Conservation (phyloP, 2,888 invertebrate genomes). For the Cerceris ruficornis region DNA sequence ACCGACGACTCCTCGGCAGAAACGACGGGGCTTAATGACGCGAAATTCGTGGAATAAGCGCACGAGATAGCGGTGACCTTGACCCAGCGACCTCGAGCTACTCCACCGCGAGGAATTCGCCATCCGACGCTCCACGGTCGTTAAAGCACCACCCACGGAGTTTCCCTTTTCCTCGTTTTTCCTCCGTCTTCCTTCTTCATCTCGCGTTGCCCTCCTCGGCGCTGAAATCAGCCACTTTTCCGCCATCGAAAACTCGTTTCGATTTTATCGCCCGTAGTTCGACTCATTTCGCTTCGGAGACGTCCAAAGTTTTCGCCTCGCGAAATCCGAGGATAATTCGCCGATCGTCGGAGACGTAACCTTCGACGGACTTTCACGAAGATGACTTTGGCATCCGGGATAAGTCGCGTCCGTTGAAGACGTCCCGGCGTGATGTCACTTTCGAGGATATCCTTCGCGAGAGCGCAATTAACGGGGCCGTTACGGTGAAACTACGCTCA, state of each 20-base stretch:
- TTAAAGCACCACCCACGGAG: constrained; percentile 14
- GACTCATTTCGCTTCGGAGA: not conserved
- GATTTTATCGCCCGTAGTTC: too few relatives aligned
- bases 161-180: not conserved
- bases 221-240: too few relatives aligned
- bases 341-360: constrained; percentile 17
- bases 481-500: not conserved
- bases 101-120: constrained; percentile 27
- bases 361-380: constrained; percentile 32
- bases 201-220: too few relatives aligned
- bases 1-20: not conserved
- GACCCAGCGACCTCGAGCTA: constrained; percentile 33
- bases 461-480: constrained; percentile 15
- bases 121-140: constrained; percentile 5
- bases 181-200: not conserved
- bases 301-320: not conserved
- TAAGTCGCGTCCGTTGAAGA: constrained; percentile 24
- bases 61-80: constrained; percentile 35
- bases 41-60: constrained; percentile 36
- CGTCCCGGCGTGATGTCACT: constrained; percentile 23
- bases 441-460: not conserved
- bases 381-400: constrained; percentile 11
- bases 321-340: not conserved
- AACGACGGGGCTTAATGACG: constrained; percentile 22
- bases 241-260: too few relatives aligned